Conservation (phyloP, 2,797 vertebrate species). For the Onychomys torridus region DNA sequence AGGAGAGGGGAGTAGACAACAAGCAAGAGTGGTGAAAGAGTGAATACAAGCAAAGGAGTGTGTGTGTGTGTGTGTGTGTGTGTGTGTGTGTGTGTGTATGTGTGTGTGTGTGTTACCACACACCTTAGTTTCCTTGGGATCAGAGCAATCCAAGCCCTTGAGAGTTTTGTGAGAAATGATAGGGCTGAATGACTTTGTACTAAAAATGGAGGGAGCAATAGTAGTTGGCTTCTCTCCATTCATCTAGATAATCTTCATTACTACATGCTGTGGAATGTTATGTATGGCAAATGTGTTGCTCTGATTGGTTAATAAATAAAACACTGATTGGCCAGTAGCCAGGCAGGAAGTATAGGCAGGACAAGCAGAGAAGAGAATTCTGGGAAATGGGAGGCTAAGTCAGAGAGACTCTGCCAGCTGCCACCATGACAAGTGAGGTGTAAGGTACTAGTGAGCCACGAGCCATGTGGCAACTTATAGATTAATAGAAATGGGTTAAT, state of each 20-base stretch:
- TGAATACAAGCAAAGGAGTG: not conserved
- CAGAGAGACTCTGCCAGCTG: no score
- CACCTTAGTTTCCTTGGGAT: conserved; percentile 1
- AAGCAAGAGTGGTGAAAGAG: not conserved
- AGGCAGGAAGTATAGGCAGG: no score
- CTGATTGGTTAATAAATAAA: no score
- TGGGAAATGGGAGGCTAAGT: no score
- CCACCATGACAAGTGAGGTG: no score
- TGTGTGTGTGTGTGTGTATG: not conserved
- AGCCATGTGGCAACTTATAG: no score
- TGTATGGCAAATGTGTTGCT: no score
- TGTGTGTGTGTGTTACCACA: not conserved
- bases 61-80: not conserved
- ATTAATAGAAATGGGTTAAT: no score
- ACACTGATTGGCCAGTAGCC: no score
- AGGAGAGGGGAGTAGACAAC: not conserved
- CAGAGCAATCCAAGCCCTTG: conserved; percentile 49
- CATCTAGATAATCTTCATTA: conserved; percentile 72
- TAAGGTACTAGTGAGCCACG: no score
- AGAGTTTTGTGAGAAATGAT: conserved; percentile 64
- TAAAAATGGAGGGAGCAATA: conserved; percentile 51
- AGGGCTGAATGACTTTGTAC: conserved; percentile 51
- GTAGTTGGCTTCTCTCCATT: conserved; percentile 70
- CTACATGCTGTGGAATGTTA: no score
- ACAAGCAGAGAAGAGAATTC: no score